These are phyloP conservation scores for Parnassius smintheus DNA, from an alignment of 2,888 invertebrate genomes.

Conservation along the genomic window DNA sequence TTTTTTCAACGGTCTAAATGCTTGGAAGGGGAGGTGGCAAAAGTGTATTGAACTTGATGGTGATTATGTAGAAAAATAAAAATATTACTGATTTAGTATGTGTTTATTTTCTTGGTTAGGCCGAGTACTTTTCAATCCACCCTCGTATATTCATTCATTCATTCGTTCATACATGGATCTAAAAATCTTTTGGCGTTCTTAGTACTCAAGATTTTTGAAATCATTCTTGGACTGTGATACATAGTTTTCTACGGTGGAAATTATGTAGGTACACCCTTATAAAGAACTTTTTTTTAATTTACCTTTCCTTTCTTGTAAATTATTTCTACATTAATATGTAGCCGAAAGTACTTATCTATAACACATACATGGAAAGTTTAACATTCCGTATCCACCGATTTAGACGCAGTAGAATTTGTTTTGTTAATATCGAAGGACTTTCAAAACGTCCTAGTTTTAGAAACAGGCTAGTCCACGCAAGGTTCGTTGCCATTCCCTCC, in stretches of 20 bases:
- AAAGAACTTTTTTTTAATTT: no score
- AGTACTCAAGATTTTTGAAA: no score
- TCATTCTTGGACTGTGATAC: neutral
- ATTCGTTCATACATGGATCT: no score
- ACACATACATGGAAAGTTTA: slow-evolving; percentile 3
- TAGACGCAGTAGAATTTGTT: slow-evolving; percentile 17
- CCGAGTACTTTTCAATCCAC: no score
- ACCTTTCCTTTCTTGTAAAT: neutral
- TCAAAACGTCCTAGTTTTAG: slow-evolving; percentile 56
- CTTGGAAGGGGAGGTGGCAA: no score
- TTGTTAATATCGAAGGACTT: slow-evolving; percentile 35
- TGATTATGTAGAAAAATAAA: no score
- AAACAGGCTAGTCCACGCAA: slow-evolving; percentile 48
- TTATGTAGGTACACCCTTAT: neutral
- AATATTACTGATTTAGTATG: no score
- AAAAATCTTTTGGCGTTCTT: no score
- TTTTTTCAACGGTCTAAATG: no score
- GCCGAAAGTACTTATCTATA: neutral
- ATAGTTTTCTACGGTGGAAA: neutral
- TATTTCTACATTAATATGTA: neutral
- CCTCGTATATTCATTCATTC: no score
- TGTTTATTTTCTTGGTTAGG: no score
- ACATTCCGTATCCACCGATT: slow-evolving; percentile 11
- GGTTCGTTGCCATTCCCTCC: slow-evolving; percentile 55
- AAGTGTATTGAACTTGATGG: no score